These are phyloP conservation scores for Terrapene triunguis DNA, from an alignment of 2,113 vertebrate genomes.

Conservation along the genomic window DNA sequence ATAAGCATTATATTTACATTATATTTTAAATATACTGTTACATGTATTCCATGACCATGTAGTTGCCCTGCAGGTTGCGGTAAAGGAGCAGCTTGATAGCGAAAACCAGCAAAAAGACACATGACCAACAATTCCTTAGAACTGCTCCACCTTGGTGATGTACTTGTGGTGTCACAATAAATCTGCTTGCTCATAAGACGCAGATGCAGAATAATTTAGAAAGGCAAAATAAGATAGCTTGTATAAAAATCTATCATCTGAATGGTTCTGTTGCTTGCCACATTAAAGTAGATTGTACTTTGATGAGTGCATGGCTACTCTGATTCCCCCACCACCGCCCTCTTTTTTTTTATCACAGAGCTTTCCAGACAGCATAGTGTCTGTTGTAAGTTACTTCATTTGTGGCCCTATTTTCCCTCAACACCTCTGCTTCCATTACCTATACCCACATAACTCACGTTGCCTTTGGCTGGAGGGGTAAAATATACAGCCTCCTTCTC, in stretches of 20 bases:
- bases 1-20: background rate
- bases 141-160: background rate
- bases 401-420: slow-evolving; percentile 2
- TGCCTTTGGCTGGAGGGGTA: slow-evolving; percentile 17
- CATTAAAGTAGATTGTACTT: background rate
- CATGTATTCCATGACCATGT: background rate
- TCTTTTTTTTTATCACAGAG: background rate
- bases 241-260: slow-evolving; percentile 6
- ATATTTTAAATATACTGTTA: no score
- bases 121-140: background rate
- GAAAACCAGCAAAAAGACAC: background rate
- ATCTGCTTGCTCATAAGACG: background rate
- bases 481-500: slow-evolving; percentile 55
- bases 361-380: background rate
- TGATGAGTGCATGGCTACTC: background rate
- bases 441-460: slow-evolving; percentile 56
- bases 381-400: slow-evolving; percentile 18
- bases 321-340: background rate
- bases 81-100: slow-evolving; percentile 20
- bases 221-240: background rate
- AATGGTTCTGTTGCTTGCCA: slow-evolving; percentile 16
- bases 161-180: background rate
- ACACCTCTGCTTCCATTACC: slow-evolving; percentile 68
- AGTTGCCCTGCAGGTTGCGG: background rate
- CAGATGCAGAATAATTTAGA: background rate